A percentile compares a stretch with the other conserved stretches of the same genome.
Conservation (phyloP, 2,113 vertebrate genomes). For the Epinephelus fuscoguttatus region DNA sequence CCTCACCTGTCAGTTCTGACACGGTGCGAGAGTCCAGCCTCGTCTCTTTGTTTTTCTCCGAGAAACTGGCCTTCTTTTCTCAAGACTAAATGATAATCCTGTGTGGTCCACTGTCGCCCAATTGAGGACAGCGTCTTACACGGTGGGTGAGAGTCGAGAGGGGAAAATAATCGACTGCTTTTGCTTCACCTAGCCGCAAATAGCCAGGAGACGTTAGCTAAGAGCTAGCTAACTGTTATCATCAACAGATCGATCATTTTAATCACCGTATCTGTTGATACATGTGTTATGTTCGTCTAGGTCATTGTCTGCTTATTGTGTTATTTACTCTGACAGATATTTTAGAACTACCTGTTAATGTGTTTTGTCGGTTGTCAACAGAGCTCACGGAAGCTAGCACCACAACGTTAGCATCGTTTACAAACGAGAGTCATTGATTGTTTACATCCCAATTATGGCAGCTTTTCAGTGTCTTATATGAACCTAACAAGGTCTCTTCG, state of each 20-base stretch:
- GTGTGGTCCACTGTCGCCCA: constrained; percentile 23
- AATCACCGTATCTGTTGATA: background rate
- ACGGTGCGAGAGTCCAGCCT: constrained; percentile 59
- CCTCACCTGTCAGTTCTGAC: constrained; percentile 77
- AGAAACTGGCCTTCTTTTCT: constrained; percentile 32
- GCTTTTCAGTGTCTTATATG: background rate
- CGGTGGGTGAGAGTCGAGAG: constrained; percentile 59
- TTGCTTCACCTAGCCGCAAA: constrained; percentile 63
- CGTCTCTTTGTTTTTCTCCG: constrained; percentile 63
- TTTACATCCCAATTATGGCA: constrained; percentile 46
- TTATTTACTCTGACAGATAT: background rate
- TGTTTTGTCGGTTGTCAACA: constrained; percentile 38
- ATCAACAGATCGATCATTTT: constrained; percentile 39
- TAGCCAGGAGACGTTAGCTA: constrained; percentile 67
- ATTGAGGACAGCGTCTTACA: constrained; percentile 64
- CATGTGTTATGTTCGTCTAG: too few species aligned
- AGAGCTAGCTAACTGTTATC: constrained; percentile 68
- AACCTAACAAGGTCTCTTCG: rapidly evolving
- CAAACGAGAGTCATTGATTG: constrained; percentile 51
- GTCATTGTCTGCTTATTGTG: background rate
- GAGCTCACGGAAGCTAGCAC: constrained; percentile 62
- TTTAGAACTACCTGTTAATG: rapidly evolving
- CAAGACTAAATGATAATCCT: constrained; percentile 43
- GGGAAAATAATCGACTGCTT: constrained; percentile 33
- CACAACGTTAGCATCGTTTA: constrained; percentile 49